Conservation (phyloP, 1,140 invertebrate species). For the Pseudoatta argentina region DNA sequence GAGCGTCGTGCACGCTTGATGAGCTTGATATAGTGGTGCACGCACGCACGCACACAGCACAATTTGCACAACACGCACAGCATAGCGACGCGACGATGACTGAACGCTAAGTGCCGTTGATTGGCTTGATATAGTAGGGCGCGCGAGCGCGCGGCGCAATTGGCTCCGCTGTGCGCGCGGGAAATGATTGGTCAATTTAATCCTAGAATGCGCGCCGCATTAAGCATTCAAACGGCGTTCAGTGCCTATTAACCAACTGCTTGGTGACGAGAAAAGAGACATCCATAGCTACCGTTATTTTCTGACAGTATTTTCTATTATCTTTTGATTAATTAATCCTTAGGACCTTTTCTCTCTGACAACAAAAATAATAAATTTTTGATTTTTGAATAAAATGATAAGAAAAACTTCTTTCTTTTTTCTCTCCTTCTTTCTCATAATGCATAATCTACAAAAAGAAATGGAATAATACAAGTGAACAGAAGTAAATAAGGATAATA, state of each 20-base stretch:
- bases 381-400: background rate
- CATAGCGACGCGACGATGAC: conserved; percentile 82
- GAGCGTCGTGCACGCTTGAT: conserved; percentile 86
- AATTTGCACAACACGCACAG: conserved; percentile 72
- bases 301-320: background rate
- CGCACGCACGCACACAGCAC: conserved; percentile 73
- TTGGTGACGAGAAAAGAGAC: conserved; percentile 72
- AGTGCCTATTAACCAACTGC: conserved; percentile 83
- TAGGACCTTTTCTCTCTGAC: background rate
- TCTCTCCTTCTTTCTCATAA: background rate
- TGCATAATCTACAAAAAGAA: background rate
- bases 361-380: background rate
- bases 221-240: conserved; percentile 86
- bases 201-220: conserved; percentile 84
- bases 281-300: conserved; percentile 48
- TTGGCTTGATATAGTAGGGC: conserved; percentile 86
- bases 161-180: conserved; percentile 81
- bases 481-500: background rate
- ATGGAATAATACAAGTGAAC: background rate
- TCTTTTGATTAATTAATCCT: background rate
- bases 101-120: conserved; percentile 86
- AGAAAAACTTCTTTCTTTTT: background rate
- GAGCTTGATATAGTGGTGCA: conserved; percentile 85
- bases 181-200: conserved; percentile 87
- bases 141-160: conserved; percentile 82